Base-by-base conservation (phyloP, 2,113 vertebrate species). In the Nymphicus hollandicus region DNA sequence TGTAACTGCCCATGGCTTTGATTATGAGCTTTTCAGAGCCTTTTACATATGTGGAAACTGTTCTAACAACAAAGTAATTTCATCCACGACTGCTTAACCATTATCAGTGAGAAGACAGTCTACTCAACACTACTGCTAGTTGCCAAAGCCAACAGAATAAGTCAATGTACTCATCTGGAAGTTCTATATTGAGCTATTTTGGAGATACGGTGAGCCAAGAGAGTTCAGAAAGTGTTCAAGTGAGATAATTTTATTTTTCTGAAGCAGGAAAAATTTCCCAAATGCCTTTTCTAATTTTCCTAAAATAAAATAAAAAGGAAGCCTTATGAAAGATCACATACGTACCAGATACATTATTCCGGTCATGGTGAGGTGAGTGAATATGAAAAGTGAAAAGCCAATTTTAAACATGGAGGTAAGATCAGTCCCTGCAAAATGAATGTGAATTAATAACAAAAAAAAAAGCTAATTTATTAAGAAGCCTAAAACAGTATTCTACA, bases 141-240 rank as follows among this genome's bases (percentile, higher is more conserved):
- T 89, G 96, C 96, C 95, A 97, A 94, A 87, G 44, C 66, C 64
- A 96, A 96, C 70, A 94, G 58, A 77, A 70, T 85, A 88, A 71
- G 71, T 92, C 92, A 88, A 77, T 37, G 56, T 55, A 76, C 73
- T 82, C 91, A 79, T 97, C 89, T 96, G 95, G 85, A 95, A 93
- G 49, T 43, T 78, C 69, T 43, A 58, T 77, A 64, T 12, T 0
- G 3, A 81, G 60, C 49, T 95, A 35, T 94, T 92, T 92, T 89
- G 82, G 53, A 90, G n/a, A 66, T 35, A 24, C 0, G 3, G 53
- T 31, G 80, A 89, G 94, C 94, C 96, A 96, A 95, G 60, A 81
- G 28, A 68, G 19, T 83, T 86, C 31, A 4, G 77, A 91, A 94
- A 88, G 10, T 4, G 16, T 78, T 93, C 82, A 93, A 90, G 44